Evolutionary conservation across 2,888 invertebrate genomes (phyloP).

Genomic region (Griposia aprilina): DNA sequence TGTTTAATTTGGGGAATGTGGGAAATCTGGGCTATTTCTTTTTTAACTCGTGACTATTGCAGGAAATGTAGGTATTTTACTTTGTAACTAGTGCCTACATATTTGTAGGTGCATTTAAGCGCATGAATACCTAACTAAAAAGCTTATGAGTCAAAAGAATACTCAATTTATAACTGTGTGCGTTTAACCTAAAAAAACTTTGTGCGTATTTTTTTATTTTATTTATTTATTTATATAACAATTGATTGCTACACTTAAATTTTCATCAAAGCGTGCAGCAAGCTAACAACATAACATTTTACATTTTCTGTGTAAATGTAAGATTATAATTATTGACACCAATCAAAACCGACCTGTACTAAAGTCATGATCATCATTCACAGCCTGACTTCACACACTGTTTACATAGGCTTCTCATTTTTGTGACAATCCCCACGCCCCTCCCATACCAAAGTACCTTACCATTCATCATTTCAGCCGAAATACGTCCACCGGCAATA

Average conservation of each 20-base stretch:
- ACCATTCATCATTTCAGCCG: too few relatives aligned
- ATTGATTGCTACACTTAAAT: background rate
- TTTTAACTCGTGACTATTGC: background rate
- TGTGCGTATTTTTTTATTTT: too few relatives aligned
- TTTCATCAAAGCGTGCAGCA: background rate
- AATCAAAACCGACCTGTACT: background rate
- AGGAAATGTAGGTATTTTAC: background rate
- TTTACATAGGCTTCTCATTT: too few relatives aligned
- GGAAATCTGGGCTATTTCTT: conserved; percentile 3
- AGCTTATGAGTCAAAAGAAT: background rate
- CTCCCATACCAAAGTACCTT: too few relatives aligned
- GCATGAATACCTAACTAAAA: background rate
- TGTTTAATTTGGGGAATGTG: conserved; percentile 21
- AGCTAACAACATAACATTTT: background rate
- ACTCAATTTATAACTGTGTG: background rate
- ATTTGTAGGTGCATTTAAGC: background rate
- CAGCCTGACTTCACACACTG: too few relatives aligned
- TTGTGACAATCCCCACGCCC: too few relatives aligned
- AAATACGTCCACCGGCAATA: too few relatives aligned
- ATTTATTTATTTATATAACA: background rate
- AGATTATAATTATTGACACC: background rate
- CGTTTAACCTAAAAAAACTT: too few relatives aligned
- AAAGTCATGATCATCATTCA: too few relatives aligned
- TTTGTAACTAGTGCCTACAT: background rate
- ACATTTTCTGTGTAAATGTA: background rate